Percentiles rank a stretch among this genome's conserved stretches.
phyloP scores from a whole-genome alignment of 2,797 vertebrate species.

The Lateolabrax maculatus region DNA sequence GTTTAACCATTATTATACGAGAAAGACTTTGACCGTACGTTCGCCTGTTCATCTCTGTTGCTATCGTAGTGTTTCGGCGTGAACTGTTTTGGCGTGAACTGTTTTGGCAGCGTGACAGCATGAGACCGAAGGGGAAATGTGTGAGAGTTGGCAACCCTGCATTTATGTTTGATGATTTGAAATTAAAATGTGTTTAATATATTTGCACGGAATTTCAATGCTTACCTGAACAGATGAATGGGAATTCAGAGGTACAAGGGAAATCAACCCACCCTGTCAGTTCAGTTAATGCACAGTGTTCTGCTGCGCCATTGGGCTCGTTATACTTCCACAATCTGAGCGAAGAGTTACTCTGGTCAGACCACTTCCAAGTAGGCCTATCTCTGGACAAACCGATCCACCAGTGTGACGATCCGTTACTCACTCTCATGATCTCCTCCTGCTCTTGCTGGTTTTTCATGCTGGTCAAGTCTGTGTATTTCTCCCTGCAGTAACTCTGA shows the following conservation, averaged over 20 bases:
- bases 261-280: fast-evolving
- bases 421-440: neutral
- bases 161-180: neutral
- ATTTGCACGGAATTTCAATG: neutral
- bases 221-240: constrained; percentile 39
- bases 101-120: no score
- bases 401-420: neutral
- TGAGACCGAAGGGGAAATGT: no score
- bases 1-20: no score
- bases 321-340: fast-evolving
- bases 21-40: no score
- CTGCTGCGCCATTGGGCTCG: fast-evolving
- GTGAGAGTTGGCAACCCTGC: no score
- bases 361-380: constrained; percentile 20
- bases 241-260: fast-evolving
- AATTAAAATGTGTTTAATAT: neutral
- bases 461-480: constrained; percentile 31
- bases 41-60: no score
- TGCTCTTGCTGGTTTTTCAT: constrained; percentile 14
- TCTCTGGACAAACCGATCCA: constrained; percentile 23
- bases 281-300: fast-evolving
- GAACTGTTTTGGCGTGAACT: no score
- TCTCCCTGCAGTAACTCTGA: constrained; percentile 18
- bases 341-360: neutral
- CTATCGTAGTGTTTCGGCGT: no score